Percentiles rank a stretch among this genome's conserved stretches.
Evolutionary conservation across 1,140 invertebrate genomes (phyloP).

Genomic region (Leucophenga varia): DNA sequence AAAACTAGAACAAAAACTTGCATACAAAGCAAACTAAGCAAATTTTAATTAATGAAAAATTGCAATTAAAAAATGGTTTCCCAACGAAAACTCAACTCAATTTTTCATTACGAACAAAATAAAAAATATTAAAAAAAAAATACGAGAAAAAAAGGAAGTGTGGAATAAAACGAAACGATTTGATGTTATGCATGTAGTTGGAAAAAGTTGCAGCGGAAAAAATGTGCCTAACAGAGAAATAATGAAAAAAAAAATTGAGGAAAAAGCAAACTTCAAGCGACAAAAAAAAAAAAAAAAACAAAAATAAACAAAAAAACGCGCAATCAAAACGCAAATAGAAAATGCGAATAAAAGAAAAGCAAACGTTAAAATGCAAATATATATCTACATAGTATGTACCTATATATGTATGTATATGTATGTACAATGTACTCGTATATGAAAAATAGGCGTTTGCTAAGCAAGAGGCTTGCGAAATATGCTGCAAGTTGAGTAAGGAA

Average conservation of each 20-base stretch:
- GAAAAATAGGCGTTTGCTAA: constrained; percentile 36
- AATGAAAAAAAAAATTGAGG: constrained; percentile 38
- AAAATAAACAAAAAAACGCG: no score
- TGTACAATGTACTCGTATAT: constrained; percentile 4
- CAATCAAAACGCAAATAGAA: no score
- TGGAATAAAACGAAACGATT: no score
- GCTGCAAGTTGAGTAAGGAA: no score
- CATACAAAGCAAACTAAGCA: constrained; percentile 52
- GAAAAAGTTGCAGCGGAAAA: no score
- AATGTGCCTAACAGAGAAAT: constrained; percentile 35
- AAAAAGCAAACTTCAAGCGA: no score
- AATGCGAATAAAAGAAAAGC: no score
- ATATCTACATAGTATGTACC: constrained; percentile 14
- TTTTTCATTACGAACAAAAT: constrained; percentile 30
- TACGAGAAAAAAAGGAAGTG: constrained; percentile 10
- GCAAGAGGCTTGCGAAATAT: constrained; percentile 20
- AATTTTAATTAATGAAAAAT: constrained; percentile 55
- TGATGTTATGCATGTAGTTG: no score
- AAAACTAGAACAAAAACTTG: constrained; percentile 28
- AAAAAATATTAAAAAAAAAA: constrained; percentile 20
- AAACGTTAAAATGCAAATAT: constrained; percentile 17
- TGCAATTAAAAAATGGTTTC: constrained; percentile 37
- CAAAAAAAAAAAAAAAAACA: no score
- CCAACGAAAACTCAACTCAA: constrained; percentile 15
- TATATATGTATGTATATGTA: constrained; percentile 9